Evolutionary conservation across 2,113 vertebrate genomes (phyloP).

Genomic region (Corythoichthys intestinalis): DNA sequence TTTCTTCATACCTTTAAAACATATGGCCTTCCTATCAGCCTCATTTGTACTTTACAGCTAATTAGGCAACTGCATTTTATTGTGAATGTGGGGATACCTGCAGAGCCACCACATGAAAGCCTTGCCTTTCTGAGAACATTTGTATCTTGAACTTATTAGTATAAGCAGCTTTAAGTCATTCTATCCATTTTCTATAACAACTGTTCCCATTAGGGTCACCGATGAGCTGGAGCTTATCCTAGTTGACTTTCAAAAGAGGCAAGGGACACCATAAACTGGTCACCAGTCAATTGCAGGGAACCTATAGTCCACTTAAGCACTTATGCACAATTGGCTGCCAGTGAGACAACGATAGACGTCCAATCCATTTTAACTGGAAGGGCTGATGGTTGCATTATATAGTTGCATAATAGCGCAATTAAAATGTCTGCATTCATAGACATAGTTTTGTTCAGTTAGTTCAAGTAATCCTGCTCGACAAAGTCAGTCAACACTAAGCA

Average conservation of each 20-base stretch:
- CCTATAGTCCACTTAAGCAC: no score
- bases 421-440: neutral
- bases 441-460: neutral
- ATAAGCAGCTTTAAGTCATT: neutral
- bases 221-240: neutral
- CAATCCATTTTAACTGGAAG: no score
- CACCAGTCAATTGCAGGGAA: no score
- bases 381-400: neutral
- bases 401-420: neutral
- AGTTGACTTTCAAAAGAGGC: no score
- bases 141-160: neutral
- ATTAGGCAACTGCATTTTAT: neutral
- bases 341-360: no score
- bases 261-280: no score
- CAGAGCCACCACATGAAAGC: neutral
- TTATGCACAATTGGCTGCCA: no score
- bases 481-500: no score
- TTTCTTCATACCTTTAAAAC: neutral
- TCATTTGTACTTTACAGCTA: conserved; percentile 3
- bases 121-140: neutral
- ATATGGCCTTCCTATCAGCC: neutral
- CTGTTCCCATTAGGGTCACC: neutral
- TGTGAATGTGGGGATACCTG: neutral
- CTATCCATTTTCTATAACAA: neutral
- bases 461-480: no score